Percentiles rank a stretch among this genome's conserved stretches.
phyloP scores from a whole-genome alignment of 2,797 vertebrate species.

The Mus spretus region DNA sequence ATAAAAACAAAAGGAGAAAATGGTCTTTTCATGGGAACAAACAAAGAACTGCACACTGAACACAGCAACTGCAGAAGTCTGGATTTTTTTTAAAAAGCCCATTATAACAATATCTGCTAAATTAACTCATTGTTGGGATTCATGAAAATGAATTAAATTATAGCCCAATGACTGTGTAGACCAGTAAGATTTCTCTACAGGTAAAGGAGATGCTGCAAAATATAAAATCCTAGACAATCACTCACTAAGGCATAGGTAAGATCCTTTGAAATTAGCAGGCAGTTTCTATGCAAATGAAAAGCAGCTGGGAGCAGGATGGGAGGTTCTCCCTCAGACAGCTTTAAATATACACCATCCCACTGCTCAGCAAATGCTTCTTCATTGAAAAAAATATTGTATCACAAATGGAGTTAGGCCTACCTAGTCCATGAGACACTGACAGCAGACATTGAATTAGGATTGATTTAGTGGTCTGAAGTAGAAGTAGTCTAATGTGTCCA shows the following conservation, averaged over 20 bases:
- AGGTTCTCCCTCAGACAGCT: conserved; percentile 48
- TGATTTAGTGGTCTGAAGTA: conserved; percentile 35
- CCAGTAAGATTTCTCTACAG: conserved; percentile 52
- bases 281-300: conserved; percentile 47
- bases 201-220: conserved; percentile 65
- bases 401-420: conserved; percentile 1
- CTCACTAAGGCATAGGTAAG: conserved; percentile 42
- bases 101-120: conserved; percentile 72
- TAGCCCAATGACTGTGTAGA: conserved; percentile 38
- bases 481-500: not conserved
- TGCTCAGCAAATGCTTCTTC: conserved; percentile 47
- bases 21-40: conserved; percentile 76
- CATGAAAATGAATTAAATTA: conserved; percentile 69
- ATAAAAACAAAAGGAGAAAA: conserved; percentile 85
- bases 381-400: conserved; percentile 39
- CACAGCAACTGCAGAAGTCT: conserved; percentile 72
- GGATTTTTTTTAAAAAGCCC: not conserved
- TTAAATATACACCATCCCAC: conserved; percentile 21
- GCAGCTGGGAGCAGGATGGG: conserved; percentile 19
- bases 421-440: not conserved
- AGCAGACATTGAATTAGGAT: conserved; percentile 35
- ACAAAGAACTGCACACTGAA: conserved; percentile 76
- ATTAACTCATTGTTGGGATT: conserved; percentile 73
- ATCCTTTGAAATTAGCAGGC: conserved; percentile 49
- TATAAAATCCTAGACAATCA: conserved; percentile 39